Evolutionary conservation across 2,888 invertebrate species (phyloP), one percentile per base, ranked within the genome.

Genomic region (Lampropteryx suffumata): DNA sequence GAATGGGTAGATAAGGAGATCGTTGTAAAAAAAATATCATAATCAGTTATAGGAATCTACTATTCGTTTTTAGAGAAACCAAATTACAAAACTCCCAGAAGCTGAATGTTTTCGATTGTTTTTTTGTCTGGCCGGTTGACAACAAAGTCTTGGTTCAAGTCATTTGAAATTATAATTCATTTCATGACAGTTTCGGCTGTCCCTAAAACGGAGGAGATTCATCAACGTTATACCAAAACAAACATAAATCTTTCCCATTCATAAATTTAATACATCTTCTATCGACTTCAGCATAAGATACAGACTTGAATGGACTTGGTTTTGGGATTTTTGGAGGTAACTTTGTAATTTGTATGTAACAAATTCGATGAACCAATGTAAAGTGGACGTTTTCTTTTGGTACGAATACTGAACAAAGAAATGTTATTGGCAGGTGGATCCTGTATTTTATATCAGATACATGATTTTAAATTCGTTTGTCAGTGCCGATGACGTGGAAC

Each of bases 91-190:
- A 50, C 59, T 62, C 68, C 69, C 59, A 61, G 55, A 64, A 77
- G 69, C 81, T 80, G 79, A 79, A 79, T 76, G 76, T 71, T 73
- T 69, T 75, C 67, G 29, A 17, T 10, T 27, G 67, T 72, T 61
- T 62, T 75, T 79, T 79, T 73, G 71, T 67, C 55, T 53, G 57
- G 63, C 52, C 65, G 59, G 78, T 79, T 82, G 79, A 79, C 82
- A 74, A 80, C 82, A 82, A 76, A 75, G 79, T 74, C 67, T 72
- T n/a, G n/a, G n/a, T n/a, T 67, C 60, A 59, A 37, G 71, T 67
- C 74, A 86, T 87, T 86, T 86, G 79, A 84, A 89, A 88, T 84
- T 86, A 78, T 83, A 84, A 88, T 84, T 78, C 70, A 67, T 65
- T 73, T 76, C 80, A 84, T 81, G 76, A 79, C 83, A 78, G 69